These are phyloP conservation scores for Enoplolaimus lenunculus DNA, from an alignment of 2,888 invertebrate species.

Conservation along the genomic window DNA sequence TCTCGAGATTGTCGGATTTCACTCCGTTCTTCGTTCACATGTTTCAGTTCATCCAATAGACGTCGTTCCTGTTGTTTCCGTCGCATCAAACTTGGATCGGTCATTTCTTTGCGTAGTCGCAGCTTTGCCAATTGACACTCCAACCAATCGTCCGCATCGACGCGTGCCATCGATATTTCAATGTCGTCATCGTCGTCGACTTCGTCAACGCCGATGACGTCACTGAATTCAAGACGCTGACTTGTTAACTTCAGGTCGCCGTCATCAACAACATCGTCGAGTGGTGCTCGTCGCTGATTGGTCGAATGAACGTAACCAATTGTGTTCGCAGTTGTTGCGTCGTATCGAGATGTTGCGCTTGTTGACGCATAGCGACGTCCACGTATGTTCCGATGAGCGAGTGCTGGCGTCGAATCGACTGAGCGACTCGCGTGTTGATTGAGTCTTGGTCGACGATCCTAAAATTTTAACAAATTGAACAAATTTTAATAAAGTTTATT, in stretches of 20 bases:
- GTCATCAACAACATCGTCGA: too few species aligned
- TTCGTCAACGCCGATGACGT: not conserved
- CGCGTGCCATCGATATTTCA: not conserved
- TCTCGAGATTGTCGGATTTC: slow-evolving; percentile 15
- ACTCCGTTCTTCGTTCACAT: slow-evolving; percentile 26
- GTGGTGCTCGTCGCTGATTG: not conserved
- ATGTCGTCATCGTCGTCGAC: not conserved
- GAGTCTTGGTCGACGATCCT: not conserved
- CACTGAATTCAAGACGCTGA: not conserved
- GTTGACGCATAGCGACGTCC: not conserved
- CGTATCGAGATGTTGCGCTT: not conserved
- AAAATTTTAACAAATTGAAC: not conserved
- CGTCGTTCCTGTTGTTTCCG: slow-evolving; percentile 41
- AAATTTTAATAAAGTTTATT: too few species aligned
- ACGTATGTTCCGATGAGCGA: not conserved
- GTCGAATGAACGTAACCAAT: not conserved
- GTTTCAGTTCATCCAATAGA: slow-evolving; percentile 38
- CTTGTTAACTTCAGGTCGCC: too few species aligned
- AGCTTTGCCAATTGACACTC: slow-evolving; percentile 27
- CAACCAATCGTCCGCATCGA: slow-evolving; percentile 35
- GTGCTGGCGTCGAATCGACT: not conserved
- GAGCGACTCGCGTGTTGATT: not conserved
- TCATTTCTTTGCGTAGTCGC: slow-evolving; percentile 27
- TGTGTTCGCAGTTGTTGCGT: not conserved
- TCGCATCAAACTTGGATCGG: slow-evolving; percentile 32